Evolutionary conservation across 2,888 invertebrate species (phyloP).

Genomic region (Hydraecia micacea): DNA sequence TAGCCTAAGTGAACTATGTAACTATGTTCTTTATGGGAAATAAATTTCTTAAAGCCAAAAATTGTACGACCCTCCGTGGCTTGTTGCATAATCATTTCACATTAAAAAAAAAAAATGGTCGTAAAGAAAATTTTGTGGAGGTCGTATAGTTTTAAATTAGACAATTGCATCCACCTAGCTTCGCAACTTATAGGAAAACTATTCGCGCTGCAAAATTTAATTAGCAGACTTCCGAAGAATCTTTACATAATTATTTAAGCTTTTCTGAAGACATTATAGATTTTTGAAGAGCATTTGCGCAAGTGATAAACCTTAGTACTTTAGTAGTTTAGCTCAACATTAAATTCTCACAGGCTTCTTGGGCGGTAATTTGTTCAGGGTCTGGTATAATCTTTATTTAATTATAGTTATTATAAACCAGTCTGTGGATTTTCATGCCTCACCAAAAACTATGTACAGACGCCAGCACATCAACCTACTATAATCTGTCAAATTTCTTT

Average conservation of each 20-base stretch:
- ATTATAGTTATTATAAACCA: slow-evolving; percentile 21
- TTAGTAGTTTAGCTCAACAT: background rate
- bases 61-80: background rate
- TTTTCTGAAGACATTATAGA: background rate
- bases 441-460: background rate
- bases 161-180: background rate
- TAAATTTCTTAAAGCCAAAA: background rate
- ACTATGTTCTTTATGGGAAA: background rate
- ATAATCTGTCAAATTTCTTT: no score
- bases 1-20: background rate
- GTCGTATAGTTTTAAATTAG: background rate
- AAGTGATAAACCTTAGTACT: background rate
- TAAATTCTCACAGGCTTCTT: slow-evolving; percentile 7
- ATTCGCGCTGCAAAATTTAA: background rate
- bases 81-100: background rate
- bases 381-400: slow-evolving; percentile 22
- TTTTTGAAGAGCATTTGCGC: background rate
- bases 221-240: background rate
- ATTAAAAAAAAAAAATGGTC: no score
- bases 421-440: background rate
- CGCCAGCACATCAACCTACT: no score
- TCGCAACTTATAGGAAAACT: background rate
- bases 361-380: slow-evolving; percentile 2
- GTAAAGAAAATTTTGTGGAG: background rate
- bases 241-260: background rate